Evolutionary conservation across 2,797 vertebrate species (phyloP).

Genomic region (Peromyscus aztecus): DNA sequence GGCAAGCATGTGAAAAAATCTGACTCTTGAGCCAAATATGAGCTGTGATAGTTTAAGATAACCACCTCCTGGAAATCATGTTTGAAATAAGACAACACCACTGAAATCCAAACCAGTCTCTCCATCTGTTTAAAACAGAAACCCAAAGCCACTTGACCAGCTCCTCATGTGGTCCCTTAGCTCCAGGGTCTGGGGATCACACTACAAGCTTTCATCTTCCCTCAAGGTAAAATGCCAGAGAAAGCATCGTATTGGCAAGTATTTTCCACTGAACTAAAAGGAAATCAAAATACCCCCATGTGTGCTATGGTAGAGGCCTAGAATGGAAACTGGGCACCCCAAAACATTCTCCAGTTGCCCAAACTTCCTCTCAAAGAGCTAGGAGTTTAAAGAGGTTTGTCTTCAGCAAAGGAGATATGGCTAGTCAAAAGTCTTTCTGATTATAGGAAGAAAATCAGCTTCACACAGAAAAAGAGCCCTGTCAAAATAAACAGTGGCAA

Average conservation of each 20-base stretch:
- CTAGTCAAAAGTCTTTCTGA: neutral
- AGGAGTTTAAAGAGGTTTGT: neutral
- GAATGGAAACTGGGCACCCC: conserved; percentile 42
- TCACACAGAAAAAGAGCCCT: neutral
- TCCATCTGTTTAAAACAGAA: neutral
- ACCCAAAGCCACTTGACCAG: neutral
- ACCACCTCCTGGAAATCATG: neutral
- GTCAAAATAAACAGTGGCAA: neutral
- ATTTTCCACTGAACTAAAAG: conserved; percentile 38
- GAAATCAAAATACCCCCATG: conserved; percentile 43
- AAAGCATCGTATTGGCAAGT: conserved; percentile 17
- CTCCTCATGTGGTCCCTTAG: neutral
- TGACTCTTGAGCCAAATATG: neutral
- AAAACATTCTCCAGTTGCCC: neutral
- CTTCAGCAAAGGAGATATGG: neutral
- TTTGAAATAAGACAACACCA: neutral
- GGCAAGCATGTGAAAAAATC: neutral
- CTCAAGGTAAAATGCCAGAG: conserved; percentile 45
- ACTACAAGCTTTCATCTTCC: neutral
- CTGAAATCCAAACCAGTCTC: neutral
- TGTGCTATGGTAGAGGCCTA: neutral
- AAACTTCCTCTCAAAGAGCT: neutral
- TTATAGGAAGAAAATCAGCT: neutral
- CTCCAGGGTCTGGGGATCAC: neutral
- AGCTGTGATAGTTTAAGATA: neutral